Evolutionary conservation across 2,797 vertebrate genomes (phyloP).

Genomic region (Alosa sapidissima): DNA sequence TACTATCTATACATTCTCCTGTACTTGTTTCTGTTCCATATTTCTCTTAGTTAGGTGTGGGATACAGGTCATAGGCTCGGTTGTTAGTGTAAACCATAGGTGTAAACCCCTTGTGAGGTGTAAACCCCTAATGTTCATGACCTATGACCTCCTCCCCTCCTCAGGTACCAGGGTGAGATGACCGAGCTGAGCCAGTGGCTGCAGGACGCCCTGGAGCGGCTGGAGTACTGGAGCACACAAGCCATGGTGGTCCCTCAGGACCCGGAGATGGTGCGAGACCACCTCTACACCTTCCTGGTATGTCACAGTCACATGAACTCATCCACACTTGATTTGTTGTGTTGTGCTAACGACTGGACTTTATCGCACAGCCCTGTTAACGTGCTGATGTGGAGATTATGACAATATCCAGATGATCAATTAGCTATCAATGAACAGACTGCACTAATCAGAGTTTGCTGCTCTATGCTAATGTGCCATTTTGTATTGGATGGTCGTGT

Average conservation of each 20-base stretch:
- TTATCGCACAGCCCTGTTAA: background rate
- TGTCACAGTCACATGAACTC: constrained; percentile 48
- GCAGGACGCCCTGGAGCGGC: constrained; percentile 82
- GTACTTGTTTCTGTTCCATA: too few species aligned
- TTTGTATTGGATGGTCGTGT: background rate
- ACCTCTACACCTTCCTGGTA: constrained; percentile 92
- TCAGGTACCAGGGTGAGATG: constrained; percentile 90
- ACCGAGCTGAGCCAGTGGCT: constrained; percentile 87
- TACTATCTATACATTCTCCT: too few species aligned
- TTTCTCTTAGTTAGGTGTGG: too few species aligned
- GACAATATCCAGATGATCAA: background rate
- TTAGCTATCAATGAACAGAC: background rate
- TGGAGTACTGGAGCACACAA: constrained; percentile 94
- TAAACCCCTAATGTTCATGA: background rate
- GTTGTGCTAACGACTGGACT: background rate
- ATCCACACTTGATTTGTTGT: background rate
- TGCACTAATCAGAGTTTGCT: background rate
- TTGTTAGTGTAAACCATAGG: too few species aligned
- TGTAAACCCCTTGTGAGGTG: too few species aligned
- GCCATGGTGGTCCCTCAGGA: constrained; percentile 95
- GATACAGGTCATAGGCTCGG: too few species aligned
- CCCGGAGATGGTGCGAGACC: constrained; percentile 91
- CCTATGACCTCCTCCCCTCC: background rate
- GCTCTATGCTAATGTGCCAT: background rate
- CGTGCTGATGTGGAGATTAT: background rate